Base-by-base conservation (phyloP, 2,113 vertebrate genomes). In the Dasypus novemcinctus region DNA sequence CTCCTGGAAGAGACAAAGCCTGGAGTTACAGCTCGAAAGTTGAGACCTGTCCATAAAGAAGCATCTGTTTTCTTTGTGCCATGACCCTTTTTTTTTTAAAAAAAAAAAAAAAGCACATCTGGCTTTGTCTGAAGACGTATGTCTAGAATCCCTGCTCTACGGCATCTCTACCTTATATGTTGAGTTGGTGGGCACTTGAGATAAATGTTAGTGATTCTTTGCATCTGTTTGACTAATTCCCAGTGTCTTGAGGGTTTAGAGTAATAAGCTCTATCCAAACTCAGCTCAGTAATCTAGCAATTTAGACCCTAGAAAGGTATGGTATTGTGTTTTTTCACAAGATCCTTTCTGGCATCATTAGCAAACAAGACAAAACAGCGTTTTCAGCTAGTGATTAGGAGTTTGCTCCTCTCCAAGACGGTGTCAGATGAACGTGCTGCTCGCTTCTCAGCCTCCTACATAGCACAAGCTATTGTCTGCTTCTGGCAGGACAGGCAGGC, bases 391-490 rank as follows among this genome's bases (percentile, higher is more conserved):
- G 72, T 27, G 33, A 46, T 92, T 94, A 84, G 41, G 87, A 74
- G 68, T 90, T 88, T 7, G 27, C 63, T 85, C 33, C 41, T 92
- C 95, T 94, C 94, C 91, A 87, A 96, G 88, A 68, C 33, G 13
- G n/a, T 72, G 91, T 71, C 93, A 71, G 61, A 54, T 13, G 64
- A 68, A 38, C 27, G 57, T 20, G 14, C 54, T 3, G 1, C 41
- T 81, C 69, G 9, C n/a, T 71, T 7, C 29, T n/a, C 49, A 1
- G 31, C 95, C 95, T 97, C 95, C 96, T 76, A 74, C 68, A 0
- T 18, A 5, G 6, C 21, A 21, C n/a, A 63, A 72, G 33, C 94
- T 89, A 84, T 87, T 92, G 93, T 95, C 85, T 91, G 95, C 29
- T 41, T 9, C 90, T 83, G 93, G 87, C 52, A 92, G 90, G 61